These are phyloP conservation scores for Candoia aspera DNA, from an alignment of 2,113 vertebrate genomes.

Conservation along the genomic window DNA sequence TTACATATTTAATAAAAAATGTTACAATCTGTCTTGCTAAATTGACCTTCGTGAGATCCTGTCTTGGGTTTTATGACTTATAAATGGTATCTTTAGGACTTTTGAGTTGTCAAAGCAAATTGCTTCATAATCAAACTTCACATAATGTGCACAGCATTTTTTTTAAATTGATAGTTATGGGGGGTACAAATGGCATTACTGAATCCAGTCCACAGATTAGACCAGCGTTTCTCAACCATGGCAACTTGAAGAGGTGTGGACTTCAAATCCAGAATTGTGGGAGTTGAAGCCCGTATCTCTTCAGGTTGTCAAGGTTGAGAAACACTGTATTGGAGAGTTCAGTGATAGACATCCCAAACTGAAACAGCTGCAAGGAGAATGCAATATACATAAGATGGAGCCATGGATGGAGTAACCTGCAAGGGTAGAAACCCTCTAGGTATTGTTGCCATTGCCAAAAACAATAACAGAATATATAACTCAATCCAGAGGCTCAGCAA, in stretches of 20 bases:
- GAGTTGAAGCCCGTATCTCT: neutral
- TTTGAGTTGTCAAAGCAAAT: slow-evolving; percentile 8
- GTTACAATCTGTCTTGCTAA: slow-evolving; percentile 76
- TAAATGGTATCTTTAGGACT: neutral
- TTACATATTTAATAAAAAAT: slow-evolving; percentile 99
- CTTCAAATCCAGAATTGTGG: too few relatives aligned
- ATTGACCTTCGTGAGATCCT: slow-evolving; percentile 56
- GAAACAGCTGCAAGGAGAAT: neutral
- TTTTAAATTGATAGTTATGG: slow-evolving; percentile 19
- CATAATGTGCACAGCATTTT: neutral
- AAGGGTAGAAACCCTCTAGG: neutral
- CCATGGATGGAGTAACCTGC: neutral
- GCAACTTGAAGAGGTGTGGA: too few relatives aligned
- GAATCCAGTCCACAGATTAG: neutral
- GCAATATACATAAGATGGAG: neutral
- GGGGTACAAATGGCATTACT: neutral
- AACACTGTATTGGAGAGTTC: neutral
- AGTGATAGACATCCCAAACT: neutral
- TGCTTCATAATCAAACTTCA: slow-evolving; percentile 34
- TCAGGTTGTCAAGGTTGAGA: too few relatives aligned
- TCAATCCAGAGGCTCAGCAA: neutral
- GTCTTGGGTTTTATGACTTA: slow-evolving; percentile 21
- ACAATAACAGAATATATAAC: too few relatives aligned
- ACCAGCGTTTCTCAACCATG: too few relatives aligned
- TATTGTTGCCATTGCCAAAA: neutral